phyloP scores from a whole-genome alignment of 2,113 vertebrate genomes.

The Telmatochromis sp. region DNA sequence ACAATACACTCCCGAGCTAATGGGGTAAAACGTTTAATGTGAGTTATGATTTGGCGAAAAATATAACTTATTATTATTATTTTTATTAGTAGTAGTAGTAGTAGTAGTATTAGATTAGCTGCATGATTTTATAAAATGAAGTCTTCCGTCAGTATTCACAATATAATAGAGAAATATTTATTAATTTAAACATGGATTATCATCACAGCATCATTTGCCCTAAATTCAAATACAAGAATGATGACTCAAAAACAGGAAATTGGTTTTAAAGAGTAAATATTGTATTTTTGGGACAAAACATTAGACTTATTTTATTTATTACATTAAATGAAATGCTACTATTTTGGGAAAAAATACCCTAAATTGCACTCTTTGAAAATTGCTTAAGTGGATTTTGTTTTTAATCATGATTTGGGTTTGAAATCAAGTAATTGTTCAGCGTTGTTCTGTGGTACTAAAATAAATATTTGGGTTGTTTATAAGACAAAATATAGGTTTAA shows the following conservation, averaged over 20 bases:
- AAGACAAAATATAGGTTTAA: background rate
- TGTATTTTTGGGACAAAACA: background rate
- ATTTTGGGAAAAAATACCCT: background rate
- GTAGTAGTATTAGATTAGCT: background rate
- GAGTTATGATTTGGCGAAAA: background rate
- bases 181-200: background rate
- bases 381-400: background rate
- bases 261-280: background rate
- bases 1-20: background rate
- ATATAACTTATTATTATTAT: background rate
- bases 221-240: background rate
- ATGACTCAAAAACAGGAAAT: background rate
- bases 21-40: background rate
- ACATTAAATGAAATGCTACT: background rate
- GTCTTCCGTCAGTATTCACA: background rate
- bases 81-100: accelerated
- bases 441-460: background rate
- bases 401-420: background rate
- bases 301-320: background rate
- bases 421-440: background rate
- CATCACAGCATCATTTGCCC: background rate
- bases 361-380: background rate
- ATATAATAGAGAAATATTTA: background rate
- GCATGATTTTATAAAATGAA: background rate
- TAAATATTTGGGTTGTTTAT: background rate